Evolutionary conservation across 2,888 invertebrate species (phyloP).

Genomic region (Pristionchus exspectatus): DNA sequence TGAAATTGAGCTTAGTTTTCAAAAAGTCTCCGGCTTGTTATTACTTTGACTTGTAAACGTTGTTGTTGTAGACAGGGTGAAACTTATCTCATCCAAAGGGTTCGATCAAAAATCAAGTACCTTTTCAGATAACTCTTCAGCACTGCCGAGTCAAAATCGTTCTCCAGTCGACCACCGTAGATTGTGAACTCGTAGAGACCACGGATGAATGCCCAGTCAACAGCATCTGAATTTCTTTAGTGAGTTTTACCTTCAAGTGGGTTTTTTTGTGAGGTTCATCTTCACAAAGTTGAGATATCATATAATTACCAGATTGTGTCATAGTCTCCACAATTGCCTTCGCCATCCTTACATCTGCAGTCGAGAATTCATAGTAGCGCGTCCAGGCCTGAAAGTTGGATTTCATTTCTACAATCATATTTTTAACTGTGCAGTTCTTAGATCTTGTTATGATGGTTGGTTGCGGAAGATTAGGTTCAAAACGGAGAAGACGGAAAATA

Average conservation of each 20-base stretch:
- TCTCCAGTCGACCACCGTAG: constrained; percentile 91
- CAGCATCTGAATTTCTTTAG: constrained; percentile 45
- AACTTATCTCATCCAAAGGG: neutral
- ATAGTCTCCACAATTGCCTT: constrained; percentile 84
- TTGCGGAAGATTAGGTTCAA: too few species aligned
- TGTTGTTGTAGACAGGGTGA: neutral
- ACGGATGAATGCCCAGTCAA: constrained; percentile 87
- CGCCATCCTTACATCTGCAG: constrained; percentile 88
- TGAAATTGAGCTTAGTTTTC: neutral
- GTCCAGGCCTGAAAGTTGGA: constrained; percentile 87
- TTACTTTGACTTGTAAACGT: neutral
- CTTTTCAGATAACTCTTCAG: constrained; percentile 84
- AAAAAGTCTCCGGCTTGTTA: neutral
- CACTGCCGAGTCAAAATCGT: constrained; percentile 86
- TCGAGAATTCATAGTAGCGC: constrained; percentile 91
- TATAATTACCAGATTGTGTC: constrained; percentile 73
- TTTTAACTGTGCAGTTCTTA: neutral
- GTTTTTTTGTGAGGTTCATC: too few species aligned
- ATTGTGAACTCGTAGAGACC: constrained; percentile 88
- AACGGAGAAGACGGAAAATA: too few species aligned
- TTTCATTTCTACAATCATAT: constrained; percentile 3
- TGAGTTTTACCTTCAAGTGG: neutral
- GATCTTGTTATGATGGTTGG: neutral
- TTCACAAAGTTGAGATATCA: neutral
- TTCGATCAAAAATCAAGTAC: constrained; percentile 62